Evolutionary conservation across 2,797 vertebrate species (phyloP), one percentile per base, ranked within the genome.

Genomic region (Vultur gryphus): DNA sequence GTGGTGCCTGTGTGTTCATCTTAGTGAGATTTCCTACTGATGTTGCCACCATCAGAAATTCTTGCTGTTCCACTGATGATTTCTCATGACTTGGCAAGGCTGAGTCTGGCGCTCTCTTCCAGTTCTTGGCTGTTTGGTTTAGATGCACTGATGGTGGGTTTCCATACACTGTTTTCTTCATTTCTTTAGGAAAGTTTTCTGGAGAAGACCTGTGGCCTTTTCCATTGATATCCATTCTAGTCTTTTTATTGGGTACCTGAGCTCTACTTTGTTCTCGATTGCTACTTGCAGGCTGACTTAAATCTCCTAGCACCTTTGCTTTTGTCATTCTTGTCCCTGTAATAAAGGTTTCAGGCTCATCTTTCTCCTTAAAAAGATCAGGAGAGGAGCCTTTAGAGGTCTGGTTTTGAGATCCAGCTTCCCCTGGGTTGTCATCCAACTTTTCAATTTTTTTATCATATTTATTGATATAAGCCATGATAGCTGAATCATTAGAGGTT

Each of bases 11-110:
- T 84, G 82, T 91, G 52, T 75, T 96, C 58, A 97, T 95, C 76
- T 97, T 98, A 64, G 98, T 98, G 59, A 99, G 97, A 78, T 98
- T 98, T 91, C 98, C 98, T 96, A 98, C 98, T 10, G 99, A 99
- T 29, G 98, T 91, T 1, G 98, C 95, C 25, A 97, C 90, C 96
- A 98, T 98, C 54, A 98, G 95, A 37, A 90, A 66, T 75, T 90
- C 94, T 83, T 97, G 97, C 52, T 94, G 92, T 84, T 95, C 95
- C 92, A 97, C 71, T 52, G 97, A 87, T 26, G 90, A 75, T 49
- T 88, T 95, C 23, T 94, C 82, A 49, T 41, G 82, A 87, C 95
- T 90, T 87, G 43, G 35, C 93, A 97, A 97, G 75, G 87, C 78
- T 90, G 97, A 96, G 96, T 96, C 93, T 77, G 72, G 92, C 59